These are phyloP conservation scores for Sciurus vulgaris DNA, from an alignment of 2,797 vertebrate genomes.

Conservation along the genomic window DNA sequence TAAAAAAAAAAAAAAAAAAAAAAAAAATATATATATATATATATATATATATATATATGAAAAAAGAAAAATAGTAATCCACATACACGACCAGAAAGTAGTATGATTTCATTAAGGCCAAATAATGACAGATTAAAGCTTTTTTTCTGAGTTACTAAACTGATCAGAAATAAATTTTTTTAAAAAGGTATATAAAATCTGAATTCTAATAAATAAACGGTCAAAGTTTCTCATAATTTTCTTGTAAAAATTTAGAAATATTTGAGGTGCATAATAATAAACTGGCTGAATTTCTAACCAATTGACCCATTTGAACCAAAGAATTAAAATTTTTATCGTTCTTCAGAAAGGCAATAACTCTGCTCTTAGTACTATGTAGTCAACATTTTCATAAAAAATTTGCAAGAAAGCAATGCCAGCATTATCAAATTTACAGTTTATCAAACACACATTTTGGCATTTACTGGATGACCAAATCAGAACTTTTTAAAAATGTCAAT, in stretches of 20 bases:
- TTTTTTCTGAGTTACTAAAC: constrained; percentile 2
- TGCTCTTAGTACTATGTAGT: not conserved
- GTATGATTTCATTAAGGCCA: not conserved
- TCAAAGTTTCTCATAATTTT: constrained; percentile 19
- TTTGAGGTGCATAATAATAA: not conserved
- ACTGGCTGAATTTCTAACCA: constrained; percentile 36
- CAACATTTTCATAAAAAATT: constrained; percentile 12
- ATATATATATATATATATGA: no score
- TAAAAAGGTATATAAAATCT: constrained; percentile 31
- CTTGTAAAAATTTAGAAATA: constrained; percentile 40
- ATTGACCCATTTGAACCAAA: constrained; percentile 7
- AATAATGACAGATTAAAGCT: not conserved
- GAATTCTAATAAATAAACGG: not conserved
- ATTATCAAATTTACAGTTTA: not conserved
- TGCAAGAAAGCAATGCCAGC: not conserved
- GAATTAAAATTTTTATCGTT: not conserved
- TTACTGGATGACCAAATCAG: not conserved
- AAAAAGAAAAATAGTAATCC: constrained; percentile 45
- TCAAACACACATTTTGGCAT: not conserved
- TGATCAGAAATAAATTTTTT: not conserved
- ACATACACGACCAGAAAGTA: not conserved
- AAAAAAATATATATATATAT: no score
- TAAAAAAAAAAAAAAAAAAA: no score
- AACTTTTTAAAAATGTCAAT: not conserved
- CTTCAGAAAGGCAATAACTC: not conserved